Evolutionary conservation across 2,888 invertebrate genomes (phyloP), one percentile per base, ranked within the genome.

Genomic region (Globia sparganii): DNA sequence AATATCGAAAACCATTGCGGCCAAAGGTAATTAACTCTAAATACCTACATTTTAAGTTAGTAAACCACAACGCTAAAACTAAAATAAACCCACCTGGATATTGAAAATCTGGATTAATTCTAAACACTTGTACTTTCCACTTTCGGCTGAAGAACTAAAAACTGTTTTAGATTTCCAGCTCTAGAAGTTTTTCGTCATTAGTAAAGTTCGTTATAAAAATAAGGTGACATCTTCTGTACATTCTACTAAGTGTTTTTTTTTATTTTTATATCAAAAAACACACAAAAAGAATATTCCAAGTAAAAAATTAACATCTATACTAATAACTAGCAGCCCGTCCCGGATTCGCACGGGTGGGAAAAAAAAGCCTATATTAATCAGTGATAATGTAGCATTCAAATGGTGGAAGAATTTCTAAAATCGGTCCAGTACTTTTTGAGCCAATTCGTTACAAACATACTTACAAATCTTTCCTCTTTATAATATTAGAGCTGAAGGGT

Each of bases 21-120:
- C 18, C 2, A 72, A 18, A 18, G 28, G 9, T 78, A 78, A 75
- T 75, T 72, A 75, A 70, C 58, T 75, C 49, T 61, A 72, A 75
- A 71, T 65, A 72, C 78, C 53, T 53, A 28, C 15, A 15, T 43
- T 43, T 73, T 74, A 75, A 56, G 74, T 68, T 59, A 59, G 28
- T 58, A 46, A 49, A 65, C 78, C 66, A 43, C 80, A 59, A 37
- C 37, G 56, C 58, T 49, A 2, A 66, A 68, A 67, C 71, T 18
- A 18, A 64, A 65, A 68, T 53, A 46, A 72, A 71, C 62, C 34
- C 34, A 69, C 61, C 64, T 37, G 34, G 49, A 21, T 49, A 61
- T 49, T 31, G 65, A 5, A 68, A 78, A 43, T 43, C 6, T 13
- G 21, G 28, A 37, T 68, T 46, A 9, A 72, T 70, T 80, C 34